Evolutionary conservation across 2,888 invertebrate genomes (phyloP).

Genomic region (Agrilus mali): DNA sequence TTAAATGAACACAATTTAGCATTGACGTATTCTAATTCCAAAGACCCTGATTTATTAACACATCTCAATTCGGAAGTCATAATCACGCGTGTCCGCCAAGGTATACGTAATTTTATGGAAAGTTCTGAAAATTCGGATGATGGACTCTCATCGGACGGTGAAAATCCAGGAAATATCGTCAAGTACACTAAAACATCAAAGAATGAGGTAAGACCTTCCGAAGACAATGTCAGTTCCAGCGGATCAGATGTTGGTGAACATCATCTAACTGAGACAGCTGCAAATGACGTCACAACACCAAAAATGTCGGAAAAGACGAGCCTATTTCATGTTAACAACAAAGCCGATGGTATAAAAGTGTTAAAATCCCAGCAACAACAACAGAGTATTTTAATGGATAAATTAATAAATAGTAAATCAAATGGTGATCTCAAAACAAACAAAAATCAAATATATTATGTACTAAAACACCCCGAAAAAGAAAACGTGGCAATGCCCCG

Average conservation of each 20-base stretch:
- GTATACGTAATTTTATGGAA: constrained; percentile 1
- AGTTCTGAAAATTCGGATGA: constrained; percentile 5
- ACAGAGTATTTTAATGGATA: constrained; percentile 1
- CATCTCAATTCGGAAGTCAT: background rate
- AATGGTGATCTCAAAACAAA: constrained; percentile 3
- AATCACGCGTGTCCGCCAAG: background rate
- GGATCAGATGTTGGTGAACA: constrained; percentile 22
- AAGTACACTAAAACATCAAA: background rate
- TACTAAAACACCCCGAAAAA: constrained; percentile 26
- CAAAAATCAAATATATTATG: constrained; percentile 17
- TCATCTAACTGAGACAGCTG: constrained; percentile 24
- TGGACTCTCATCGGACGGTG: background rate
- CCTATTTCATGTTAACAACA: background rate
- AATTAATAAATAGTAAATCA: constrained; percentile 1
- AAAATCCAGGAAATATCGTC: background rate
- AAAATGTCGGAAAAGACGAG: constrained; percentile 4
- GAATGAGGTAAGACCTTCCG: background rate
- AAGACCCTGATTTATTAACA: background rate
- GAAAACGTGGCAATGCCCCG: constrained; percentile 24
- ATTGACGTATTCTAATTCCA: too few species aligned
- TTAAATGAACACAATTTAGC: background rate
- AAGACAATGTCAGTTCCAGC: constrained; percentile 2
- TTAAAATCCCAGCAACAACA: constrained; percentile 4
- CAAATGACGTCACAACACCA: constrained; percentile 8
- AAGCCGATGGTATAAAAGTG: constrained; percentile 1